These are phyloP conservation scores for Laterallus jamaicensis DNA, from an alignment of 2,113 vertebrate genomes.

Conservation along the genomic window DNA sequence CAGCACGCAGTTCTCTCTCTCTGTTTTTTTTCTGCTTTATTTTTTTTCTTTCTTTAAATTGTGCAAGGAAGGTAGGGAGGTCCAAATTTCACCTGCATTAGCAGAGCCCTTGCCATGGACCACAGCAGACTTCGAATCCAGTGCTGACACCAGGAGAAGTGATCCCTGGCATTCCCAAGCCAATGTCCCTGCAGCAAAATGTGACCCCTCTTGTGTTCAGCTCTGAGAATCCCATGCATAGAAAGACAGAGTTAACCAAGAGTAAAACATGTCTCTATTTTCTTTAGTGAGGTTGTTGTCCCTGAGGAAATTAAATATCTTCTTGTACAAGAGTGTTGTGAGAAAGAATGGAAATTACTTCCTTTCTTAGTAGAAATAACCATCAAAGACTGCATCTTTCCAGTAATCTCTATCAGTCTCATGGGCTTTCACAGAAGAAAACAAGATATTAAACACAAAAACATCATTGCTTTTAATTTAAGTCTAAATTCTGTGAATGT, in stretches of 20 bases:
- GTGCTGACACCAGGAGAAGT: background rate
- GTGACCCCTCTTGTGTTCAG: background rate
- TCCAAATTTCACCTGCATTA: background rate
- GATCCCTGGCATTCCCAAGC: background rate
- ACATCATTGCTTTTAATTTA: background rate
- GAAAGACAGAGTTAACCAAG: background rate
- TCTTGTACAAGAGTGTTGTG: background rate
- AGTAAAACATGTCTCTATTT: background rate
- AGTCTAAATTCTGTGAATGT: background rate
- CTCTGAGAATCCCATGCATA: background rate
- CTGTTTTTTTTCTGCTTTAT: too few species aligned
- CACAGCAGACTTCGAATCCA: background rate
- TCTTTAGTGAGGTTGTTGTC: background rate
- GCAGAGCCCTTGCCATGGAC: background rate
- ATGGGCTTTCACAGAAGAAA: background rate
- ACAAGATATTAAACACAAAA: background rate
- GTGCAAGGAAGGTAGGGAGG: background rate
- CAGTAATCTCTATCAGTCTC: background rate
- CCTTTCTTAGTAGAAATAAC: background rate
- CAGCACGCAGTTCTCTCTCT: background rate
- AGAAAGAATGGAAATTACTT: background rate
- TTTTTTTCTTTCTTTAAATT: background rate
- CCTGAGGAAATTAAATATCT: background rate
- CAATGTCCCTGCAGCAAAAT: background rate
- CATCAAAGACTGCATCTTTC: background rate